Evolutionary conservation across 2,113 vertebrate genomes (phyloP).

Genomic region (Ammospiza caudacuta): DNA sequence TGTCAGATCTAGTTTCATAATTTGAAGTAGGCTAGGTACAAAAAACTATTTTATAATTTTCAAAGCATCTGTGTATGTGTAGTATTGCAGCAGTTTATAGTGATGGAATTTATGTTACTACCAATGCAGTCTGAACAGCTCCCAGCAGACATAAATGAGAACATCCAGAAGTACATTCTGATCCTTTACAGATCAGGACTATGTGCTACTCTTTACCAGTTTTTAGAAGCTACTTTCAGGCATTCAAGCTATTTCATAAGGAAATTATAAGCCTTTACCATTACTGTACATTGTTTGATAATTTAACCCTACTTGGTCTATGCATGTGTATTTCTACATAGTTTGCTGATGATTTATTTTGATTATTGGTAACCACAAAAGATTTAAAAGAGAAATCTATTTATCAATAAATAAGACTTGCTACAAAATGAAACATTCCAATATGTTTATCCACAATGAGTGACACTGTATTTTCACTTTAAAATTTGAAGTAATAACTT

Average conservation of each 20-base stretch:
- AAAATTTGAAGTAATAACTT: neutral
- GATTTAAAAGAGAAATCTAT: neutral
- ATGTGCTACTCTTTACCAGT: neutral
- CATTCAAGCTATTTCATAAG: neutral
- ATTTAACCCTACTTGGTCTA: neutral
- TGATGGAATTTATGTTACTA: neutral
- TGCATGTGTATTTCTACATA: neutral
- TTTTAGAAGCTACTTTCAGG: neutral
- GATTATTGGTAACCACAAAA: neutral
- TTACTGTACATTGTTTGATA: neutral
- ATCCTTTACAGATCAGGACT: neutral
- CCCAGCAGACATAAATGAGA: neutral
- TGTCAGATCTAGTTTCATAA: neutral
- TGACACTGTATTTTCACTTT: neutral
- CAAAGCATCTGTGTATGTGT: neutral
- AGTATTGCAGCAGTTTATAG: neutral
- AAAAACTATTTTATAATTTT: neutral
- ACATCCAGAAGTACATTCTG: neutral
- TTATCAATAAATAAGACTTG: neutral
- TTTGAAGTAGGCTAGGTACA: neutral
- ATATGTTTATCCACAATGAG: neutral
- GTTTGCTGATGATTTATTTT: neutral
- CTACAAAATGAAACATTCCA: neutral
- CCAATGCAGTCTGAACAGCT: neutral
- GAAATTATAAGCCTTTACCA: neutral